phyloP scores from a whole-genome alignment of 23 tunicate species.

The Styela plicata region DNA sequence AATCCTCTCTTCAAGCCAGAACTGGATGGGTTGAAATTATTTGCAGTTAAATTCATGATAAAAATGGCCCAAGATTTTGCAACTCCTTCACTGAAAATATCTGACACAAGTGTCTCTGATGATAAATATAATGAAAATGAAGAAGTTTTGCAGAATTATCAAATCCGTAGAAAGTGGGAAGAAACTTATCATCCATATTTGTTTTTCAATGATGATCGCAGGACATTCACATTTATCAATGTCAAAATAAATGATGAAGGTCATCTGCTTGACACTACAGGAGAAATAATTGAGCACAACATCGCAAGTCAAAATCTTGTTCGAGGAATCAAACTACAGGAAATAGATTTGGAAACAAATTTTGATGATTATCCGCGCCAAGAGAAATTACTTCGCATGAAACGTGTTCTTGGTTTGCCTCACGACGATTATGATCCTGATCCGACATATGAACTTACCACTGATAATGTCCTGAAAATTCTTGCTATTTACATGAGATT shows the following conservation, averaged over 20 bases:
- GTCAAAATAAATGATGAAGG: constrained; percentile 34
- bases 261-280: constrained; percentile 43
- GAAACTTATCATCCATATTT: constrained; percentile 52
- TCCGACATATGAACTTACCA: constrained; percentile 65
- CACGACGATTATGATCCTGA: constrained; percentile 38
- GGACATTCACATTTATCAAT: constrained; percentile 51
- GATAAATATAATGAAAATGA: not conserved
- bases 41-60: constrained; percentile 73
- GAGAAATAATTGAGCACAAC: constrained; percentile 24
- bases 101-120: constrained; percentile 10
- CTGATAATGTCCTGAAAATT: constrained; percentile 73
- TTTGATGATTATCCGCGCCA: constrained; percentile 42
- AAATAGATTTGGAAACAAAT: constrained; percentile 28
- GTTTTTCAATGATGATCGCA: constrained; percentile 58
- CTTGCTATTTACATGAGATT: constrained; percentile 72
- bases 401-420: constrained; percentile 40
- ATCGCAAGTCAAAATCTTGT: constrained; percentile 25
- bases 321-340: constrained; percentile 15
- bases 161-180: constrained; percentile 69
- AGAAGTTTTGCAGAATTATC: constrained; percentile 31
- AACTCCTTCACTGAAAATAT: constrained; percentile 49
- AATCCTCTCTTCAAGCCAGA: not conserved
- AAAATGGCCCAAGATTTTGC: constrained; percentile 81
- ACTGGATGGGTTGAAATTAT: constrained; percentile 38
- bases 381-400: constrained; percentile 37